These are phyloP conservation scores for Zaprionus ornatus DNA, from an alignment of 1,140 invertebrate species.

Conservation along the genomic window DNA sequence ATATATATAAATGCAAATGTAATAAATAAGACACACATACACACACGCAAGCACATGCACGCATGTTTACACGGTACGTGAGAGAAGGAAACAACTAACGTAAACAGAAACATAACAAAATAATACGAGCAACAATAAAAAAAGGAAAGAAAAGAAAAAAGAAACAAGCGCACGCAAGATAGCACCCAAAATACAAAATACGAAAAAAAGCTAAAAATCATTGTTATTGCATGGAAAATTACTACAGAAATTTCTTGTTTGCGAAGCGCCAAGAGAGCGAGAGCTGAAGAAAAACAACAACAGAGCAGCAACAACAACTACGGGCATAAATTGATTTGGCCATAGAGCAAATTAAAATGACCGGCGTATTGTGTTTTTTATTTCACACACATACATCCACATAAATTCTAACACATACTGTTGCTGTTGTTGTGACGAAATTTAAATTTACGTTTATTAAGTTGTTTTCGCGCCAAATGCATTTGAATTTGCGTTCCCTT, in stretches of 20 bases:
- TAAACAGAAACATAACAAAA: slow-evolving; percentile 14
- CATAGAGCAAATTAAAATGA: slow-evolving; percentile 63
- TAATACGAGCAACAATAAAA: slow-evolving; percentile 8
- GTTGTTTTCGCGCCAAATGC: slow-evolving; percentile 66
- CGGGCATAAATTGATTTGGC: slow-evolving; percentile 70
- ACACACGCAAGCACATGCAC: background rate
- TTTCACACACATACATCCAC: background rate
- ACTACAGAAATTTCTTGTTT: slow-evolving; percentile 74
- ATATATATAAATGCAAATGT: slow-evolving; percentile 3
- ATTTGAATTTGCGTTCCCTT: slow-evolving; percentile 32
- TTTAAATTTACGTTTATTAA: slow-evolving; percentile 57
- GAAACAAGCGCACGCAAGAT: slow-evolving; percentile 44
- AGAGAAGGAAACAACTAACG: background rate
- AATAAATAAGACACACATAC: background rate
- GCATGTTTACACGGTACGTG: background rate
- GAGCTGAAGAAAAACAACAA: slow-evolving; percentile 45
- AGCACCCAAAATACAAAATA: slow-evolving; percentile 49
- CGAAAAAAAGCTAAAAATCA: slow-evolving; percentile 69
- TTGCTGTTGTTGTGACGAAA: slow-evolving; percentile 40
- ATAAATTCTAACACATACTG: slow-evolving; percentile 42
- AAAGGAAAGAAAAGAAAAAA: slow-evolving; percentile 20
- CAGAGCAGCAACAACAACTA: slow-evolving; percentile 47
- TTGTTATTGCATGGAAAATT: slow-evolving; percentile 83
- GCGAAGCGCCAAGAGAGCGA: slow-evolving; percentile 35
- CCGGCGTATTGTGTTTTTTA: slow-evolving; percentile 44